Evolutionary conservation across 2,113 vertebrate species (phyloP), one percentile per base, ranked within the genome.

Genomic region (Semnornis frantzii): DNA sequence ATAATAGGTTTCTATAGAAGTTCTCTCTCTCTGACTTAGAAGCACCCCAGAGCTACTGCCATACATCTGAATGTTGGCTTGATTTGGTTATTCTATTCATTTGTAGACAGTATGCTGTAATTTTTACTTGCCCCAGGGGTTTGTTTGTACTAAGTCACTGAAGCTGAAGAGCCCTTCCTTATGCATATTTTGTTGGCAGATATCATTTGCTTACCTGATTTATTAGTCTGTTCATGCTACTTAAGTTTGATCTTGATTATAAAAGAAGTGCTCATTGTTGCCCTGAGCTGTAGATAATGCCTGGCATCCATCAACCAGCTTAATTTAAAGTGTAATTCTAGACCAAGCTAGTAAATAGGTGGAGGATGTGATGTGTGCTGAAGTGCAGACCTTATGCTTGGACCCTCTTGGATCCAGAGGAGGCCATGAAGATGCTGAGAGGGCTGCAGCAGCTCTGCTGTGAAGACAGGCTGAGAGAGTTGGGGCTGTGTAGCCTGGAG

Each of bases 141-240:
- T 85, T 71, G 75, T 91, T 95, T 92, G 72, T 94, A 87, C 62
- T 52, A 79, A 95, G 64, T 82, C 85, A 80, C 64, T 92, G 91
- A 89, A 92, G 94, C 78, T 92, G 94, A 93, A 89, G 89, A 82
- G 82, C 89, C 74, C 78, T 92, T 93, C 91, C 72, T 85, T 87
- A 80, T 71, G 82, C 6, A 4, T 85, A 70, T 94, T 94, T 95
- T 93, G 82, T 94, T 92, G 60, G 78, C 84, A 92, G 92, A 77
- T 64, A 70, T 84, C 80, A 94, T 95, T 96, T 94, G 28, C 60
- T 92, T 79, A 69, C 78, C 94, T 93, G 90, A 96, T 95, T 92
- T 92, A 89, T 93, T 85, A 91, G 63, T 70, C 46, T 87, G 63
- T 89, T 96, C 91, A 82, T 79, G 74, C 81, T 85, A 57, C 57